Conservation (phyloP, 1,140 invertebrate species). For the Megathymus violae region DNA sequence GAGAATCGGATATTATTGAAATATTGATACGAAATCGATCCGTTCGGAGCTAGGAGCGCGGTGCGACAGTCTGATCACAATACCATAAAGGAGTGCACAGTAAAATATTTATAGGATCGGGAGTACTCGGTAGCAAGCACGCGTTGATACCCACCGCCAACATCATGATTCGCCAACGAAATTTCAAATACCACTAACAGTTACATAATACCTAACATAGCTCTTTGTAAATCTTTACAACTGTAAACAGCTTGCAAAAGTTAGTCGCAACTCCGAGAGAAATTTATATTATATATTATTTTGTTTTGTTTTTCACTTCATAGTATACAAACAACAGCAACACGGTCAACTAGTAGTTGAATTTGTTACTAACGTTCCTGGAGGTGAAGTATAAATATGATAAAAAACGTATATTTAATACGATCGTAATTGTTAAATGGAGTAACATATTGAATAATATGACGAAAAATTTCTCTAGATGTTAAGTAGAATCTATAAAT, state of each 20-base stretch:
- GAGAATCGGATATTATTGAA: conserved; percentile 40
- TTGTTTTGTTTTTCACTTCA: no score
- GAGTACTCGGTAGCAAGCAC: conserved; percentile 47
- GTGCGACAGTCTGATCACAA: conserved; percentile 62
- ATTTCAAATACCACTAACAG: conserved; percentile 25
- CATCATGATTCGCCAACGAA: conserved; percentile 19
- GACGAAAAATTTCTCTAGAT: no score
- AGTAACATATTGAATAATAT: no score
- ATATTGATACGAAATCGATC: conserved; percentile 56
- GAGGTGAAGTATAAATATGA: no score
- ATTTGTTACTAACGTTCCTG: no score
- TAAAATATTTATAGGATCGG: conserved; percentile 62
- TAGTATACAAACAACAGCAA: no score
- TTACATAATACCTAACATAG: conserved; percentile 20
- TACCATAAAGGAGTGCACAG: conserved; percentile 60
- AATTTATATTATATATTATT: no score
- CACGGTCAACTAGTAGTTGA: no score
- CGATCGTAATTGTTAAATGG: no score
- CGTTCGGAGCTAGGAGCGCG: conserved; percentile 39
- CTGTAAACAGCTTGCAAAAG: neutral
- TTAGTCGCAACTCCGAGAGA: neutral
- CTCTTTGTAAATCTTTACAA: conserved; percentile 13
- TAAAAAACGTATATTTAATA: no score
- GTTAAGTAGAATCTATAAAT: no score
- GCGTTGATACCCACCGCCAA: conserved; percentile 44